Evolutionary conservation across 2,888 invertebrate species (phyloP).

Genomic region (Cheilosia variabilis): DNA sequence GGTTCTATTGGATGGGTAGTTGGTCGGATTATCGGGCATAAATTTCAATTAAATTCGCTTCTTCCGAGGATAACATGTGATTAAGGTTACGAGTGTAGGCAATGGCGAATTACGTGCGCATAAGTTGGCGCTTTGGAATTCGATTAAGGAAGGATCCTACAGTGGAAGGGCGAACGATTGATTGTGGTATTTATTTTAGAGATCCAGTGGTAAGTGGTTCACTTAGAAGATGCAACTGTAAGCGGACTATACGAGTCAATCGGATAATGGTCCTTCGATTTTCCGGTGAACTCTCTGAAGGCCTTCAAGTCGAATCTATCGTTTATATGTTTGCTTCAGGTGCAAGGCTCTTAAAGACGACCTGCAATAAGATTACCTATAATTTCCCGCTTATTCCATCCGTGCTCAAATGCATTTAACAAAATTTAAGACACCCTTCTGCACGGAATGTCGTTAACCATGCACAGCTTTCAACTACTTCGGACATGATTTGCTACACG

Average conservation of each 20-base stretch:
- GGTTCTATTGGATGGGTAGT: conserved; percentile 5
- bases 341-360: too few species aligned
- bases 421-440: background rate
- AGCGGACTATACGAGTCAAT: too few species aligned
- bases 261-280: too few species aligned
- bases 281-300: too few species aligned
- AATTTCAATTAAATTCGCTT: conserved; percentile 46
- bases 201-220: too few species aligned
- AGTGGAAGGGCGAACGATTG: background rate
- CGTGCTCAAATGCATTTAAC: background rate
- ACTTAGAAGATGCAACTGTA: too few species aligned
- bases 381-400: background rate
- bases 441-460: conserved; percentile 41
- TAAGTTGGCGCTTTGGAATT: background rate
- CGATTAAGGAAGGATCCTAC: background rate
- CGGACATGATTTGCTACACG: conserved; percentile 38
- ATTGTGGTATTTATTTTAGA: background rate
- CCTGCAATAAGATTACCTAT: too few species aligned
- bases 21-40: conserved; percentile 14
- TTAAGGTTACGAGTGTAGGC: conserved; percentile 17
- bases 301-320: too few species aligned
- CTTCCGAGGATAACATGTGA: conserved; percentile 31
- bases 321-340: too few species aligned
- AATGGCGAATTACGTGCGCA: conserved; percentile 6
- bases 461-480: conserved; percentile 38